These are phyloP conservation scores for Labeo rohita DNA, from an alignment of 2,113 vertebrate genomes.

Conservation along the genomic window DNA sequence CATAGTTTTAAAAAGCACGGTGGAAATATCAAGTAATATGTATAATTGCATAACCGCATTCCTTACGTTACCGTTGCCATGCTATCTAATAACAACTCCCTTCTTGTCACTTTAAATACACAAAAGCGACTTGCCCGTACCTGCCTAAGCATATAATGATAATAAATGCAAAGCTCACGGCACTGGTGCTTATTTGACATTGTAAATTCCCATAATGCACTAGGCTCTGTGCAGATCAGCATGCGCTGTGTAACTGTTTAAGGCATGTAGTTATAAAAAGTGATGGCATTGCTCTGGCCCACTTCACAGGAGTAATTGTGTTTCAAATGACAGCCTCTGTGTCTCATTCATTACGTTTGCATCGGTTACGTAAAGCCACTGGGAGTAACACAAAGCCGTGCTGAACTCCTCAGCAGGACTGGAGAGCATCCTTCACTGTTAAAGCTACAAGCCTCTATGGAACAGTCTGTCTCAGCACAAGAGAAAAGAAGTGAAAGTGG, in stretches of 20 bases:
- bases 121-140: not conserved
- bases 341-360: constrained; percentile 17
- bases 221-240: constrained; percentile 56
- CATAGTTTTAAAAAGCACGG: not conserved
- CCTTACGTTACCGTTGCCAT: not conserved
- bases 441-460: constrained; percentile 6
- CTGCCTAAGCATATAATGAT: constrained; percentile 63
- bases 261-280: constrained; percentile 48
- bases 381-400: not conserved
- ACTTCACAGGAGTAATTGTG: constrained; percentile 30
- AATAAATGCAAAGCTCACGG: constrained; percentile 67
- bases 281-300: not conserved
- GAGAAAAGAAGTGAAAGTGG: not conserved
- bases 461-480: not conserved
- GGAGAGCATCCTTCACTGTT: constrained; percentile 20
- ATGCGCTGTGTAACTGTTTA: constrained; percentile 53
- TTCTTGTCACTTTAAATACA: not conserved
- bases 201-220: constrained; percentile 66
- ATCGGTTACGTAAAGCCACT: constrained; percentile 14
- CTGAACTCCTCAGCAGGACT: constrained; percentile 14
- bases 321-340: constrained; percentile 25
- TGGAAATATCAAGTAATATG: not conserved
- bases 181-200: constrained; percentile 64
- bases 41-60: not conserved
- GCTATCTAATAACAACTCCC: not conserved